These are phyloP conservation scores for Malthinus seriepunctatus DNA, from an alignment of 2,888 invertebrate species.

Conservation along the genomic window DNA sequence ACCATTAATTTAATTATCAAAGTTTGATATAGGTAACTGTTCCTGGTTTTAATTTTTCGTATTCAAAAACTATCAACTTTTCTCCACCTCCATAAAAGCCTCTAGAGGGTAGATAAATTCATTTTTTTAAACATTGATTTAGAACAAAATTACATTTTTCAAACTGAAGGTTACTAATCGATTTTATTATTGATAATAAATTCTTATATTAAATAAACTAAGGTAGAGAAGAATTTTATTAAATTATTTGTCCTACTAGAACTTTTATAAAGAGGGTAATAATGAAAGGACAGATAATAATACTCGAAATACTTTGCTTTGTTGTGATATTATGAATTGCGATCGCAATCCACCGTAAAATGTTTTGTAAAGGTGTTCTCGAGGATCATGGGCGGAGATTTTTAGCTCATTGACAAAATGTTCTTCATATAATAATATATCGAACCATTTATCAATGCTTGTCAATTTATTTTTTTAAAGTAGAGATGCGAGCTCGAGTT, in stretches of 20 bases:
- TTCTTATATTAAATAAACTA: neutral
- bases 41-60: too few species aligned
- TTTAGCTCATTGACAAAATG: slow-evolving; percentile 27
- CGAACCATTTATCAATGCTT: slow-evolving; percentile 28
- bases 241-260: slow-evolving; percentile 14
- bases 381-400: slow-evolving; percentile 26
- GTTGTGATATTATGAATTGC: slow-evolving; percentile 28
- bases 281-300: slow-evolving; percentile 16
- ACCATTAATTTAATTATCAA: too few species aligned
- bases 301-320: slow-evolving; percentile 24
- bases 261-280: slow-evolving; percentile 11
- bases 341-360: slow-evolving; percentile 25
- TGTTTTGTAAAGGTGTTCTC: slow-evolving; percentile 25
- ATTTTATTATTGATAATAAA: too few species aligned
- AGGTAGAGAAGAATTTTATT: slow-evolving; percentile 12
- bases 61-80: too few species aligned
- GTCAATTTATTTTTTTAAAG: slow-evolving; percentile 13
- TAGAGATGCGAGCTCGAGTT: slow-evolving; percentile 18
- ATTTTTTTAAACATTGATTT: too few species aligned
- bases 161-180: too few species aligned
- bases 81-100: too few species aligned
- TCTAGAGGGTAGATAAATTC: too few species aligned
- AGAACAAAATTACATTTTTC: too few species aligned
- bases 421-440: slow-evolving; percentile 21
- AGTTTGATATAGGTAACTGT: too few species aligned